These are phyloP conservation scores for Lasius fuliginosus DNA, from an alignment of 2,888 invertebrate genomes.

Conservation along the genomic window DNA sequence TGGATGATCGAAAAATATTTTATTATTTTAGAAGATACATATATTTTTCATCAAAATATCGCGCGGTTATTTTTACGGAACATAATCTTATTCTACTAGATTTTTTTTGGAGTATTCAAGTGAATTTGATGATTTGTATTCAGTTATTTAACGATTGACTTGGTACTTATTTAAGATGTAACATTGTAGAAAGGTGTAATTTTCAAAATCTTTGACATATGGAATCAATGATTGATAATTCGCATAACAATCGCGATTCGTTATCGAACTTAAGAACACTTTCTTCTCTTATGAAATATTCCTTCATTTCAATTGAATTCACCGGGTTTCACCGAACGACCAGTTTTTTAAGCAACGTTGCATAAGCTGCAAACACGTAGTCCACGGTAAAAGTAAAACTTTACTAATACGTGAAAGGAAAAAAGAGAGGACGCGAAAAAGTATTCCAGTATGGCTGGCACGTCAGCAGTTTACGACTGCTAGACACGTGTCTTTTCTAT, in stretches of 20 bases:
- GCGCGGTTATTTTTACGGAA: neutral
- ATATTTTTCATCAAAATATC: slow-evolving; percentile 5
- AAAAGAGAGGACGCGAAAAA: neutral
- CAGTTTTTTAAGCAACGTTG: slow-evolving; percentile 56
- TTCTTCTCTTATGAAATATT: slow-evolving; percentile 40
- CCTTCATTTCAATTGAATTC: slow-evolving; percentile 32
- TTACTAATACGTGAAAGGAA: slow-evolving; percentile 26
- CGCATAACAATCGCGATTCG: slow-evolving; percentile 10
- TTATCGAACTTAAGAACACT: neutral
- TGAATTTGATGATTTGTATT: neutral
- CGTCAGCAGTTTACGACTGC: slow-evolving; percentile 20
- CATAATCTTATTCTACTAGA: neutral
- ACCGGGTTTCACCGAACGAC: slow-evolving; percentile 35
- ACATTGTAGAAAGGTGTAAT: neutral
- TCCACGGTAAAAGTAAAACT: slow-evolving; percentile 12
- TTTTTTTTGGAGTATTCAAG: neutral
- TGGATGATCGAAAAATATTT: neutral
- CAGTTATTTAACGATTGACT: neutral
- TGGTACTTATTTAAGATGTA: neutral
- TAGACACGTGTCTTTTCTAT: slow-evolving; percentile 22
- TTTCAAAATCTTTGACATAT: neutral
- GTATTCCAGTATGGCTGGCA: neutral
- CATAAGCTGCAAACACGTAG: slow-evolving; percentile 37
- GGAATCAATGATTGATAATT: slow-evolving; percentile 6
- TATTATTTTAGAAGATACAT: neutral